Evolutionary conservation across 1,140 invertebrate species (phyloP), one percentile per base, ranked within the genome.

Genomic region (Hyphantria cunea): DNA sequence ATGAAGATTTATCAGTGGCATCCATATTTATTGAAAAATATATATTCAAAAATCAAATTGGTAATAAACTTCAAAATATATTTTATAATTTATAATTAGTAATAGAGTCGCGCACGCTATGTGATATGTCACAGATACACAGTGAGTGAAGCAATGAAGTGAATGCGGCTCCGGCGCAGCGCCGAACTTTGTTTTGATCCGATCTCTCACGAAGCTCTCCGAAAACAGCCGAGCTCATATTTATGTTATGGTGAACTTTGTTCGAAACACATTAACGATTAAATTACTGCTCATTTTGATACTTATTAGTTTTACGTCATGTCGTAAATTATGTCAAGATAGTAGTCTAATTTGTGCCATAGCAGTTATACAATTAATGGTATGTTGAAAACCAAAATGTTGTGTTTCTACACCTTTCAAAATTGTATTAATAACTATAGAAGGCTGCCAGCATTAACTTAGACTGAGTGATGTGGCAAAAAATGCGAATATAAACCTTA

Each of bases 121-220:
- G 76, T 81, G 72, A 75, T 74, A 73, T 77, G 70, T 64, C 64
- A 74, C 64, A 68, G 61, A 53, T 71, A 68, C 65, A 78, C 76
- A 68, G 69, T n/a, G n/a, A n/a, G n/a, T n/a, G n/a, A n/a, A n/a
- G n/a, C n/a, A 68, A 75, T 73, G 68, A 72, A 80, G 76, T 74
- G 67, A 72, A 39, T 45, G 49, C 42, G 34, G 44, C 44, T 56
- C 50, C 42, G 41, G 55, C 53, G 60, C 54, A 51, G 65, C 60
- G 49, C 64, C 53, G 62, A 66, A 64, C 70, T 68, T 80, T 88
- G 82, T 88, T 86, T 84, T 87, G 83, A 70, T 71, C 76, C 86
- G 86, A 87, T 56, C 65, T 25, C 41, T 11, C 54, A 73, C 86
- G 86, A 89, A 51, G 45, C 15, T 11, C 11, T 9, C 60, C 86